Conservation (phyloP, 2,113 vertebrate species). For the Rana temporaria region DNA sequence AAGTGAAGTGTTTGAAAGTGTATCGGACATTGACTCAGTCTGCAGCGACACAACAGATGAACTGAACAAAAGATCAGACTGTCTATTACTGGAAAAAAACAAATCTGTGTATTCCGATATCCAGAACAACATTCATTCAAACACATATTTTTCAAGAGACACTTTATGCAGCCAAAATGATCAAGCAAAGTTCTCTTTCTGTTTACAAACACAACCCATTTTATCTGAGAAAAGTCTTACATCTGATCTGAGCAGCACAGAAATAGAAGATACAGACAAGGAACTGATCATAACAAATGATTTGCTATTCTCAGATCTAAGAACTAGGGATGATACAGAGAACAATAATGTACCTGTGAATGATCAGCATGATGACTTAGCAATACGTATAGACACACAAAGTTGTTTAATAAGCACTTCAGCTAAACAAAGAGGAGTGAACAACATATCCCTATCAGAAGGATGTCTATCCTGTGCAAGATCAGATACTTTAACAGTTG, state of each 20-base stretch:
- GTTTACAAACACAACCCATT: slow-evolving; percentile 33
- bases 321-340: neutral
- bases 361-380: slow-evolving; percentile 54
- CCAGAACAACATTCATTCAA: neutral
- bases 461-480: slow-evolving; percentile 59
- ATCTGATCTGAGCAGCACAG: neutral
- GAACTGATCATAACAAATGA: neutral
- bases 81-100: slow-evolving; percentile 31
- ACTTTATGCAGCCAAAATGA: slow-evolving; percentile 11
- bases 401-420: neutral
- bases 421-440: slow-evolving; percentile 42
- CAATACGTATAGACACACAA: neutral
- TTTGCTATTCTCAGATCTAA: neutral
- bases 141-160: slow-evolving; percentile 24
- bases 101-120: neutral
- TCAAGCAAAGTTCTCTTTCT: slow-evolving; percentile 39
- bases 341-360: slow-evolving; percentile 14
- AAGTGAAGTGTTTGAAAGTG: slow-evolving; percentile 73
- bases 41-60: slow-evolving; percentile 63
- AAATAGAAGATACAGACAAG: neutral
- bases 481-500: slow-evolving; percentile 37
- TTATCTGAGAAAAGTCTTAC: neutral
- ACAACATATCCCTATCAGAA: slow-evolving; percentile 68
- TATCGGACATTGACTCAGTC: slow-evolving; percentile 68
- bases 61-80: slow-evolving; percentile 56